These are phyloP conservation scores for Atherix ibis DNA, from an alignment of 2,888 invertebrate genomes.

Conservation along the genomic window DNA sequence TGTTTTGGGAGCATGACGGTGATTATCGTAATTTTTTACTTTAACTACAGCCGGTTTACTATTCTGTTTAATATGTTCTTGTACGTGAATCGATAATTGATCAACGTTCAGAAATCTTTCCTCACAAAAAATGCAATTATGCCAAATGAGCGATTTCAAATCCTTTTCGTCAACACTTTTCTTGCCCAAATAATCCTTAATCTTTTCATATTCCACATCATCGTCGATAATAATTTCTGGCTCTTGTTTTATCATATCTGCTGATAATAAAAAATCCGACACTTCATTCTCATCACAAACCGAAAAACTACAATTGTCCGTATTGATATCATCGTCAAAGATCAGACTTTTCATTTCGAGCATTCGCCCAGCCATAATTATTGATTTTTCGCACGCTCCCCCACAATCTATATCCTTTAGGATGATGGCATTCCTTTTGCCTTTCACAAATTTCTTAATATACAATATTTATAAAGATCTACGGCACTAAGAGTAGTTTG, in stretches of 20 bases:
- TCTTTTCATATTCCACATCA: conserved; percentile 7
- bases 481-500: too few species aligned
- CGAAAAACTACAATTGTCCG: conserved; percentile 8
- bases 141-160: conserved; percentile 9
- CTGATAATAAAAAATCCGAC: too few species aligned
- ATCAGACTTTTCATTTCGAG: conserved; percentile 11
- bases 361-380: conserved; percentile 12
- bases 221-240: conserved; percentile 10
- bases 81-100: conserved; percentile 7
- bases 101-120: conserved; percentile 9
- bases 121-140: conserved; percentile 11
- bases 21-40: too few species aligned
- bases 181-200: conserved; percentile 5
- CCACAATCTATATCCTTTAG: too few species aligned
- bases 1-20: too few species aligned
- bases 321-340: conserved; percentile 8
- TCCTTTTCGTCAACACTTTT: conserved; percentile 5
- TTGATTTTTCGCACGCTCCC: too few species aligned
- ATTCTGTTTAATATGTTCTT: conserved; percentile 8
- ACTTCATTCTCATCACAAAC: too few species aligned
- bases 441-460: too few species aligned
- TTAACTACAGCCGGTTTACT: too few species aligned
- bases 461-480: too few species aligned
- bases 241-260: conserved; percentile 10
- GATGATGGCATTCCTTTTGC: too few species aligned